Conservation (phyloP, 37 sponge, comb jelly and placozoan genomes). For the Theonella swinhoei region DNA sequence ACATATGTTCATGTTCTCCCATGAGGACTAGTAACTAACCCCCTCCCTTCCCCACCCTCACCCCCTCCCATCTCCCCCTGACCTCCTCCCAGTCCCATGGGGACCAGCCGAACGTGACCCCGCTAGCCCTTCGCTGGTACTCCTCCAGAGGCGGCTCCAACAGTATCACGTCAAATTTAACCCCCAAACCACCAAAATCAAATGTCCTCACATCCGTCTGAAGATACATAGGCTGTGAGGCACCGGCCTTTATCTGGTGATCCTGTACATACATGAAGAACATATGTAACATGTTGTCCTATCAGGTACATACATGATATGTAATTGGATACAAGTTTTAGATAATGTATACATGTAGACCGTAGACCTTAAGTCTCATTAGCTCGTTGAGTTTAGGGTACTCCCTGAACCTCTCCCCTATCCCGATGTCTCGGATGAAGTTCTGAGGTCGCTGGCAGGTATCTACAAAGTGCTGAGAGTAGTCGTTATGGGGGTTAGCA, state of each 20-base stretch:
- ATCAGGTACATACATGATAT: background rate
- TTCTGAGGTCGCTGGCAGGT: conserved; percentile 95
- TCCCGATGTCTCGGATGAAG: conserved; percentile 90
- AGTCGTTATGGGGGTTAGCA: conserved; percentile 97
- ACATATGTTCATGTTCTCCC: too few species aligned
- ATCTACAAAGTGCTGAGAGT: conserved; percentile 96
- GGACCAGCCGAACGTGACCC: conserved; percentile 62
- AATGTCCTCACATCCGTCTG: conserved; percentile 71
- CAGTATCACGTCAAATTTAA: conserved; percentile 91
- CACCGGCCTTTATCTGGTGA: conserved; percentile 58
- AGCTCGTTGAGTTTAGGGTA: conserved; percentile 96
- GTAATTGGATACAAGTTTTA: background rate
- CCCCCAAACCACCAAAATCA: conserved; percentile 59
- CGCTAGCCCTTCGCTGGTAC: conserved; percentile 85
- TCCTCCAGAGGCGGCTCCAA: conserved; percentile 96
- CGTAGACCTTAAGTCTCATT: conserved; percentile 82
- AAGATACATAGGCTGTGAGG: conserved; percentile 70
- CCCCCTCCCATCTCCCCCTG: background rate
- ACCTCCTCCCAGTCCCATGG: conserved; percentile 95
- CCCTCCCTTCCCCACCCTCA: background rate
- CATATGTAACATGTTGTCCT: background rate
- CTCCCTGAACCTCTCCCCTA: conserved; percentile 90
- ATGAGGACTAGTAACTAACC: too few species aligned
- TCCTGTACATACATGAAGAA: conserved; percentile 22
- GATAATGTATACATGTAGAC: background rate